These are phyloP conservation scores for Pseudotriccus pelzelni DNA, from an alignment of 2,797 vertebrate species.

Conservation along the genomic window DNA sequence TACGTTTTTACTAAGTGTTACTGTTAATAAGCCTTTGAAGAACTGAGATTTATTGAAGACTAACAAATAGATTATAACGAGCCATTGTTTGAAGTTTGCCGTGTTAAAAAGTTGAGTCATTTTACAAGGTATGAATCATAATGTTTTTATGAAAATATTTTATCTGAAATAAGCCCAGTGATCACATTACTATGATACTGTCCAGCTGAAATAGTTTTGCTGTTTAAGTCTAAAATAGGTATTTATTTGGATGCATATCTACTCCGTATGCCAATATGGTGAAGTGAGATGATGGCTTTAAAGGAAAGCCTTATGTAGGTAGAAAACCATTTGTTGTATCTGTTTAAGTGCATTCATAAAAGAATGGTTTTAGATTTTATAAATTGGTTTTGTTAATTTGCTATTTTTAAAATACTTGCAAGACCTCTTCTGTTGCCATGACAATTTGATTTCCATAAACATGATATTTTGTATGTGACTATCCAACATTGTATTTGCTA, in stretches of 20 bases:
- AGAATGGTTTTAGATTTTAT: constrained; percentile 66
- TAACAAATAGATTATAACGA: constrained; percentile 30
- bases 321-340: constrained; percentile 12
- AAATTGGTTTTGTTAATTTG: constrained; percentile 76
- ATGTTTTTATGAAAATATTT: background rate
- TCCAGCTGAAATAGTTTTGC: constrained; percentile 4
- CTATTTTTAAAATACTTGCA: constrained; percentile 79
- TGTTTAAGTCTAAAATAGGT: background rate
- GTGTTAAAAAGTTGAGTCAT: background rate
- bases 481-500: constrained; percentile 38
- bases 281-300: background rate
- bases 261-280: background rate
- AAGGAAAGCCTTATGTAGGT: background rate
- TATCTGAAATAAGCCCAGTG: background rate
- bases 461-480: constrained; percentile 62
- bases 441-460: constrained; percentile 78
- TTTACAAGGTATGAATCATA: background rate
- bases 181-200: background rate
- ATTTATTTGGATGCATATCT: background rate
- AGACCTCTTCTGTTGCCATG: constrained; percentile 79
- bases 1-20: background rate
- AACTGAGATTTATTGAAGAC: constrained; percentile 21
- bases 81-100: background rate
- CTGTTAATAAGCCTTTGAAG: background rate
- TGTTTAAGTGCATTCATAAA: constrained; percentile 39